Evolutionary conservation across 2,113 vertebrate genomes (phyloP).

Genomic region (Propithecus coquereli): DNA sequence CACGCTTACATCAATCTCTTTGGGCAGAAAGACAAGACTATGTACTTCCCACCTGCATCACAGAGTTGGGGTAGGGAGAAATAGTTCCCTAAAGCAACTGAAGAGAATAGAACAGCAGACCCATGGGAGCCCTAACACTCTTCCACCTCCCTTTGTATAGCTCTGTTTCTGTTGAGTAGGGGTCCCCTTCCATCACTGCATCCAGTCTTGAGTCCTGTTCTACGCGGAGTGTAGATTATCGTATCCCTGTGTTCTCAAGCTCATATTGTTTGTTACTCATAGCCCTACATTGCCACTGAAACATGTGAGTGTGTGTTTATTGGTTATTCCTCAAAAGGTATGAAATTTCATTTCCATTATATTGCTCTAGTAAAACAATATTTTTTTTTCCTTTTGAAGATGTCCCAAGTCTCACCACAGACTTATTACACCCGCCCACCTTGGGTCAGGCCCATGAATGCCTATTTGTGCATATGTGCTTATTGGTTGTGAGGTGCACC

Average conservation of each 20-base stretch:
- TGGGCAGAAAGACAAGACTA: neutral
- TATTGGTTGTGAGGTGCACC: neutral
- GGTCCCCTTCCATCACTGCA: neutral
- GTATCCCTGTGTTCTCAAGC: neutral
- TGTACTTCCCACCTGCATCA: neutral
- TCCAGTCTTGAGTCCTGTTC: neutral
- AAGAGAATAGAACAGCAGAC: neutral
- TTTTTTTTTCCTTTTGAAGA: neutral
- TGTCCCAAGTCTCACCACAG: neutral
- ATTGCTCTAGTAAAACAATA: neutral
- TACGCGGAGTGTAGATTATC: accelerated
- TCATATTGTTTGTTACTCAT: neutral
- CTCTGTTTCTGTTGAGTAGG: neutral
- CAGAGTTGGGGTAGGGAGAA: neutral
- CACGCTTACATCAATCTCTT: neutral
- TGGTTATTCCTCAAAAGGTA: neutral
- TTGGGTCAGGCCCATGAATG: neutral
- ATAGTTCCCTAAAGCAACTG: neutral
- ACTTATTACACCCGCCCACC: neutral
- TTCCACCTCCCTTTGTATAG: neutral
- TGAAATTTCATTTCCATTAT: neutral
- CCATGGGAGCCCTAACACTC: accelerated
- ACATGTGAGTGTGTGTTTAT: neutral
- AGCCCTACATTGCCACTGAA: neutral
- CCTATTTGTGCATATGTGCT: neutral